Conservation (phyloP, 2,113 vertebrate species). For the Dolichotis patagonum region DNA sequence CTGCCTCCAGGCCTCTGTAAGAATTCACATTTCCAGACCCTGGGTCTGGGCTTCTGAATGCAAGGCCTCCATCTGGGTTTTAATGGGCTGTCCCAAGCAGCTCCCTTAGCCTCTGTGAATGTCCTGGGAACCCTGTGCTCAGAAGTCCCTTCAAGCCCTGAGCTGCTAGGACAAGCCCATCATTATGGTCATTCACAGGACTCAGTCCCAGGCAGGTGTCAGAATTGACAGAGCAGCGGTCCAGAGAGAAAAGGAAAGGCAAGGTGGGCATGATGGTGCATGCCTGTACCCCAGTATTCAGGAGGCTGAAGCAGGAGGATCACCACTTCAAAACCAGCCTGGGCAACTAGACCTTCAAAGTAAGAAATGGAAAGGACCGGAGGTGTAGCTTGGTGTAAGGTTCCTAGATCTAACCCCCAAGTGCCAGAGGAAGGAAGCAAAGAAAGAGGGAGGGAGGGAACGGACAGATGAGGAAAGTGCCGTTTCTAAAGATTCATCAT, state of each 20-base stretch:
- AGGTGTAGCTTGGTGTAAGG: neutral
- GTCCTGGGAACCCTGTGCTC: neutral
- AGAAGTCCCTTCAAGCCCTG: neutral
- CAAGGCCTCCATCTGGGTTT: no score
- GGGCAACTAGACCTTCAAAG: neutral
- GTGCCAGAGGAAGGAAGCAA: neutral
- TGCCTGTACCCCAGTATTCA: neutral
- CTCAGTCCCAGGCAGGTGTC: no score
- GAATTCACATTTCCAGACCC: neutral
- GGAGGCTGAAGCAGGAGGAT: neutral
- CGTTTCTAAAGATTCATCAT: neutral
- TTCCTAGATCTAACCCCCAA: neutral
- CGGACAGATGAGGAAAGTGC: neutral
- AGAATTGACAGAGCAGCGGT: neutral
- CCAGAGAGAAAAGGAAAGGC: neutral
- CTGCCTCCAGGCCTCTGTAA: neutral
- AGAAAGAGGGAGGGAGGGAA: neutral
- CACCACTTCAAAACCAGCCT: neutral
- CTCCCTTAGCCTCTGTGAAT: neutral
- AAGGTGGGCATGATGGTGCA: neutral
- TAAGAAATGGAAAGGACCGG: neutral
- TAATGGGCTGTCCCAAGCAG: neutral
- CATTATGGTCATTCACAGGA: rapidly evolving
- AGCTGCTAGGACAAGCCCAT: neutral
- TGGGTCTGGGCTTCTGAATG: neutral